A percentile compares a stretch with the other conserved stretches of the same genome.
phyloP scores from a whole-genome alignment of 2,888 invertebrate species.

The Thereva unica region DNA sequence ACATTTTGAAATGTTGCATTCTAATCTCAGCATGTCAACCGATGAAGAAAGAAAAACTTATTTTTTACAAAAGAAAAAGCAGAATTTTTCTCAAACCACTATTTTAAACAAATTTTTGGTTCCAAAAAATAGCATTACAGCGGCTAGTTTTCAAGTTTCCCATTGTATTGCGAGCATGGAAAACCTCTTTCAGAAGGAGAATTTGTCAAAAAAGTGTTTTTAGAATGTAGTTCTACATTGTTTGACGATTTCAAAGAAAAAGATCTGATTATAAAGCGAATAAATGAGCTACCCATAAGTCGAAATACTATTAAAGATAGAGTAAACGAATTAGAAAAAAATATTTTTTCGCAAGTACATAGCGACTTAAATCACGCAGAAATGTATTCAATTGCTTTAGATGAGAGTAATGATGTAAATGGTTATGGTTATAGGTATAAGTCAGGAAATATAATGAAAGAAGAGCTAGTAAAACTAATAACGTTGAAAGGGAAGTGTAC shows the following conservation, averaged over 20 bases:
- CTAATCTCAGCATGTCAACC: no score
- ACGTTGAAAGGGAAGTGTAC: slow-evolving; percentile 5
- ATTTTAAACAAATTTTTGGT: no score
- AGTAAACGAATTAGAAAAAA: background rate
- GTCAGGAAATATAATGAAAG: slow-evolving; percentile 11
- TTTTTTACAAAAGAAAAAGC: no score
- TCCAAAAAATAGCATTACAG: no score
- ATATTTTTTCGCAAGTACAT: slow-evolving; percentile 14
- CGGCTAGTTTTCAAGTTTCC: no score
- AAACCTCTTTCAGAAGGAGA: no score
- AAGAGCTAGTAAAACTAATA: slow-evolving; percentile 7
- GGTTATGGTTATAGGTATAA: background rate
- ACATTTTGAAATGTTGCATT: no score
- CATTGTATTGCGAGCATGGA: no score
- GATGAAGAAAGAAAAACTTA: no score
- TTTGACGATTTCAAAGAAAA: slow-evolving; percentile 8
- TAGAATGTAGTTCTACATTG: no score
- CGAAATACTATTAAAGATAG: slow-evolving; percentile 8
- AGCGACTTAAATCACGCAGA: slow-evolving; percentile 8
- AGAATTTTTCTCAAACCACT: no score
- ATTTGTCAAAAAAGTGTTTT: no score
- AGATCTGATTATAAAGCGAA: background rate
- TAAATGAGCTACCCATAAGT: background rate
- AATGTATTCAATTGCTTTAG: slow-evolving; percentile 14
- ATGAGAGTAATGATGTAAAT: slow-evolving; percentile 8